Evolutionary conservation across 2,888 invertebrate species (phyloP).

Genomic region (Eugnorisma glareosa): DNA sequence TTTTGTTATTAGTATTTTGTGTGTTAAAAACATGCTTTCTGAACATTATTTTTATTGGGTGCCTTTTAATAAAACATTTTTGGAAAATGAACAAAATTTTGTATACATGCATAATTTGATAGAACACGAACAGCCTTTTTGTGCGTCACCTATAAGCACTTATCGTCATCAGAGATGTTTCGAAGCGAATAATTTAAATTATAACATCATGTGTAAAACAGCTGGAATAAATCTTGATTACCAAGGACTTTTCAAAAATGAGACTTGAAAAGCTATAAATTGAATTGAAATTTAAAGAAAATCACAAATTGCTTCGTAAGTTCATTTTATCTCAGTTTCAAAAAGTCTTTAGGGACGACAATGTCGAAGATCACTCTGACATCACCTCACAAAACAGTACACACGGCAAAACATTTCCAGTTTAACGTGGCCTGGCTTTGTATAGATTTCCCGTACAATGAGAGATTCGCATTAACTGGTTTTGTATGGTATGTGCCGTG

Average conservation of each 20-base stretch:
- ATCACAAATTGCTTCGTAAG: neutral
- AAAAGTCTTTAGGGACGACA: constrained; percentile 7
- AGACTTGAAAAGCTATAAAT: neutral
- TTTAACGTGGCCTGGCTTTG: too few relatives aligned
- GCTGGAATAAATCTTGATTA: constrained; percentile 1
- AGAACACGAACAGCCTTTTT: constrained; percentile 45
- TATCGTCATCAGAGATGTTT: constrained; percentile 44
- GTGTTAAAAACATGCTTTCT: constrained; percentile 42
- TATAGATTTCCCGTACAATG: neutral
- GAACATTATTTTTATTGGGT: constrained; percentile 24
- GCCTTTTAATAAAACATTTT: constrained; percentile 29
- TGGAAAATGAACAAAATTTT: neutral
- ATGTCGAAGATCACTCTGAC: constrained; percentile 1
- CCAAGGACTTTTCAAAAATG: constrained; percentile 4
- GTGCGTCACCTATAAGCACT: constrained; percentile 40
- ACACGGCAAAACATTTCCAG: neutral
- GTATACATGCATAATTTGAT: constrained; percentile 42
- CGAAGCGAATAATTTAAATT: constrained; percentile 34
- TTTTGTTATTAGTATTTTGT: neutral
- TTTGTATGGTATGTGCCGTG: neutral
- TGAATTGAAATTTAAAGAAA: neutral
- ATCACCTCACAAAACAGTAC: neutral
- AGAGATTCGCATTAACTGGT: neutral
- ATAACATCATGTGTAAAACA: neutral
- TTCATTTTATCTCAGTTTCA: constrained; percentile 13